Evolutionary conservation across 2,797 vertebrate species (phyloP).

Genomic region (Macropus fuliginosus): DNA sequence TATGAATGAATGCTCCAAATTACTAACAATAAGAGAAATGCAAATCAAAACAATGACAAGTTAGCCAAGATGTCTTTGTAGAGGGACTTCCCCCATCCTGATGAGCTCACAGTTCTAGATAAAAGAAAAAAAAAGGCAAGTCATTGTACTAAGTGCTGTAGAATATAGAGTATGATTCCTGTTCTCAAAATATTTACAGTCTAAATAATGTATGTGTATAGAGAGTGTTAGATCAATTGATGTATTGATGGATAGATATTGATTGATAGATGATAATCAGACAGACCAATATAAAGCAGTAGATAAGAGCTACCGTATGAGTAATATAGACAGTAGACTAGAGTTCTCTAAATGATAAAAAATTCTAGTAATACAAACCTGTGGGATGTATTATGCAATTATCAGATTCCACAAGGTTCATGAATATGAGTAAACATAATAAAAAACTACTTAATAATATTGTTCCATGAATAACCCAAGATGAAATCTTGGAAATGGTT

Average conservation of each 20-base stretch:
- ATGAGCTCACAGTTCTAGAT: not conserved
- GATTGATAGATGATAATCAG: not conserved
- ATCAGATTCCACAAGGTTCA: not conserved
- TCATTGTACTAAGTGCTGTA: accelerated
- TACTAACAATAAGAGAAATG: not conserved
- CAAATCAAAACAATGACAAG: not conserved
- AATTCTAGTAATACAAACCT: not conserved
- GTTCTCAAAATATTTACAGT: not conserved
- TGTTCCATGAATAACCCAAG: not conserved
- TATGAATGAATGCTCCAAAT: not conserved
- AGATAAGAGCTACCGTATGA: not conserved
- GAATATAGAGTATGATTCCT: not conserved
- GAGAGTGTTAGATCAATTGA: not conserved
- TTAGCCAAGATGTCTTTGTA: not conserved
- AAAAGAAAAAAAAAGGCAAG: too few relatives aligned
- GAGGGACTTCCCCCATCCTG: not conserved
- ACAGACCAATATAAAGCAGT: not conserved
- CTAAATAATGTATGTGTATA: not conserved
- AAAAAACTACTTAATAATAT: not conserved
- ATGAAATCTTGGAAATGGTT: not conserved
- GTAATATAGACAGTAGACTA: not conserved
- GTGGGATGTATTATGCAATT: not conserved
- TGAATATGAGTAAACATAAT: not conserved
- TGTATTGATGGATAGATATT: too few relatives aligned
- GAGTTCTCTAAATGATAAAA: not conserved